Base-by-base conservation (phyloP, 2,888 invertebrate genomes). In the Augiades crinisus region DNA sequence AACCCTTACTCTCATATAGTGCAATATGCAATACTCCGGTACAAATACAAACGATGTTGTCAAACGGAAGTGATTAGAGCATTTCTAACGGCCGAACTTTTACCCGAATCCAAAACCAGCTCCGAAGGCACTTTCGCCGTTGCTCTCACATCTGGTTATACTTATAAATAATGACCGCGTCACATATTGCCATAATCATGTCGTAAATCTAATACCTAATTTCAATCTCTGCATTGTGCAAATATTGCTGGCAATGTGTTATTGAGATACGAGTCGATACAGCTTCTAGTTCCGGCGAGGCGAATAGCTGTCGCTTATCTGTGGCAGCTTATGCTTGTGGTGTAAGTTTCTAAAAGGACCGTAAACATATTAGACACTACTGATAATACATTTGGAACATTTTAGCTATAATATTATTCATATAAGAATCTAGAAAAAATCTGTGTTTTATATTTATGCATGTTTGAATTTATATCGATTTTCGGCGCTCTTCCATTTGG, bases 21-120 rank as follows among this genome's bases (percentile, higher is more conserved):
- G 34, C 24, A n/a, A 27, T 41, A 41, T 30, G 50, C 24, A 24
- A 24, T 12, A 27, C 14, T n/a, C 10, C 31, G 14, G 22, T 47
- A 33, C 36, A 36, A 43, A 36, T 50, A 50, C 43, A 44, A 50
- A 50, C 36, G 43, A 37, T 50, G 43, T 44, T 50, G 50, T 50
- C 50, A 44, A 50, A 44, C 43, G 43, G 50, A 50, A 50, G 30
- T 36, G 44, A 51, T 51, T 45, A 38, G 51, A 44, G 31, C 51
- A 51, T 51, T 51, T 51, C 51, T 51, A 30, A 38, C 37, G 16
- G 37, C 6, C 51, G 51, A 51, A 51, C 51, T 51, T 45, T 51
- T 51, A 51, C 51, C 51, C 44, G 37, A 51, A 51, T 51, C 17
- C 30, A 44, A 51, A 45, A 51, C 51, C 51, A 51, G 51, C 37